Evolutionary conservation across 2,113 vertebrate genomes (phyloP).

Genomic region (Limnothrissa miodon): DNA sequence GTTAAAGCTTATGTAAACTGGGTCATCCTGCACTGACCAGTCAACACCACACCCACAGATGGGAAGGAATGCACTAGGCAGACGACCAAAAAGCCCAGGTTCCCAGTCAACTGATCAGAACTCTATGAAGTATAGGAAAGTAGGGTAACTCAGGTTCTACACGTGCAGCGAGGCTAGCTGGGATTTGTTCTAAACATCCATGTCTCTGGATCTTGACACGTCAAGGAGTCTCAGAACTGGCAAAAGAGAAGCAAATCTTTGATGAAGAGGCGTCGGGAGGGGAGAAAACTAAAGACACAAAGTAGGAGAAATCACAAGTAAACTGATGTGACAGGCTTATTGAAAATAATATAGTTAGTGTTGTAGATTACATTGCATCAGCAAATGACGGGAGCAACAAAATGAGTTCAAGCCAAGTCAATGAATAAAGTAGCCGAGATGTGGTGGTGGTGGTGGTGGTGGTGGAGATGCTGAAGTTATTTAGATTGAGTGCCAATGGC

Average conservation of each 20-base stretch:
- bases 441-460: constrained; percentile 11
- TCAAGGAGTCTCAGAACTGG: background rate
- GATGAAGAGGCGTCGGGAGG: background rate
- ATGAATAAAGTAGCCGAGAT: constrained; percentile 34
- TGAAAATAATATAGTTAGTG: constrained; percentile 44
- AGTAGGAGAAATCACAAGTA: constrained; percentile 21
- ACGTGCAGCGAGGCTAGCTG: too few relatives aligned
- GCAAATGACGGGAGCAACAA: constrained; percentile 3
- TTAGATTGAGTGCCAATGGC: background rate
- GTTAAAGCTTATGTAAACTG: too few relatives aligned
- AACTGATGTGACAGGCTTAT: constrained; percentile 10
- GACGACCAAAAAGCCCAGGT: too few relatives aligned
- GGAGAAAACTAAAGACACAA: background rate
- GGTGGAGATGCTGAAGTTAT: background rate
- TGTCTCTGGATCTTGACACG: background rate
- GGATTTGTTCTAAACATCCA: background rate
- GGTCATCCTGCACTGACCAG: too few relatives aligned
- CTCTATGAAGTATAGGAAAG: too few relatives aligned
- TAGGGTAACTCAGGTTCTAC: too few relatives aligned
- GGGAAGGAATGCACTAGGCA: too few relatives aligned
- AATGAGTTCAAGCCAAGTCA: constrained; percentile 36
- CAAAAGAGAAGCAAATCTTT: background rate
- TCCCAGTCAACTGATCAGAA: too few relatives aligned
- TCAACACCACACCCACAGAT: too few relatives aligned
- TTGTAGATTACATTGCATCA: constrained; percentile 26